Evolutionary conservation across 2,888 invertebrate species (phyloP).

Genomic region (Chaetoderma sp.): DNA sequence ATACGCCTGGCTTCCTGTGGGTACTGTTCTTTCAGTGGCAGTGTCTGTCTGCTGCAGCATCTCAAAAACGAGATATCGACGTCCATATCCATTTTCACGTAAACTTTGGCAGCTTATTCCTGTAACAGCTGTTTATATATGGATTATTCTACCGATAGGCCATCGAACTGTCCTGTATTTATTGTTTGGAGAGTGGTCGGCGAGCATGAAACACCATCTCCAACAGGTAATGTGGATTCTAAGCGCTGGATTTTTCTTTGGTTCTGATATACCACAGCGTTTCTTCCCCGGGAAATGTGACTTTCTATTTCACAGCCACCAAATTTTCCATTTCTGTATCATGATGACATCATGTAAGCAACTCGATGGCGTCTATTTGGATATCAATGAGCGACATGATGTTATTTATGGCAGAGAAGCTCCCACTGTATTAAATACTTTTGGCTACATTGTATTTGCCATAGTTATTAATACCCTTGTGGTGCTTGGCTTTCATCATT

Average conservation of each 20-base stretch:
- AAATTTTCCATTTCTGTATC: slow-evolving; percentile 67
- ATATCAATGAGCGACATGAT: slow-evolving; percentile 47
- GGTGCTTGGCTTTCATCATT: slow-evolving; percentile 47
- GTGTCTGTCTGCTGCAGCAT: slow-evolving; percentile 59
- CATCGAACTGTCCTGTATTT: slow-evolving; percentile 53
- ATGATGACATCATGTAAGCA: slow-evolving; percentile 61
- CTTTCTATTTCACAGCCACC: slow-evolving; percentile 66
- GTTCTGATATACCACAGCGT: slow-evolving; percentile 65
- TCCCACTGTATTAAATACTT: slow-evolving; percentile 58
- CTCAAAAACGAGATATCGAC: slow-evolving; percentile 59
- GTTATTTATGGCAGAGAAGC: slow-evolving; percentile 42
- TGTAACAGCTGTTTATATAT: slow-evolving; percentile 59
- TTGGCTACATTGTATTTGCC: slow-evolving; percentile 57
- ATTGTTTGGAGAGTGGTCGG: slow-evolving; percentile 46
- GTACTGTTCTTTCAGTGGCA: slow-evolving; percentile 52
- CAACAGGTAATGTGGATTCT: slow-evolving; percentile 65
- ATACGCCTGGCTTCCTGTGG: slow-evolving; percentile 53
- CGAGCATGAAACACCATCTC: slow-evolving; percentile 55
- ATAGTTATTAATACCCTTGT: slow-evolving; percentile 49
- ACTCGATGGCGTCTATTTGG: slow-evolving; percentile 62
- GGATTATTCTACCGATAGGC: slow-evolving; percentile 62
- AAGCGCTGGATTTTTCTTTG: slow-evolving; percentile 64
- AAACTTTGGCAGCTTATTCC: slow-evolving; percentile 65
- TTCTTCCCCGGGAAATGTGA: slow-evolving; percentile 65
- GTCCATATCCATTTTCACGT: slow-evolving; percentile 65